These are phyloP conservation scores for Drosophila differens DNA, from an alignment of 2,888 invertebrate species.

Conservation along the genomic window DNA sequence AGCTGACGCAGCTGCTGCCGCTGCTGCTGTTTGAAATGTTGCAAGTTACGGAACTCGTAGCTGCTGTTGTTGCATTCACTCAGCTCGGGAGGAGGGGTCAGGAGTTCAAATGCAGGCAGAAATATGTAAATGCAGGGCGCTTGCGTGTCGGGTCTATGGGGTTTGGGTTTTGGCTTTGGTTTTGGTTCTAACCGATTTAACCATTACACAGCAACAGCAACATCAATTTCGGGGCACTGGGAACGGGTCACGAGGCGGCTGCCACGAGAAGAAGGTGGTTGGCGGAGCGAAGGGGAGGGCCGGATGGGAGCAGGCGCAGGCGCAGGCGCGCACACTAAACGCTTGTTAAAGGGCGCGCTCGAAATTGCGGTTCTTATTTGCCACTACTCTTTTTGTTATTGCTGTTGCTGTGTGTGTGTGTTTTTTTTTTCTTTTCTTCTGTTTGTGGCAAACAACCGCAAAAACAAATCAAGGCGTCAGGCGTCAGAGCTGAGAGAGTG, in stretches of 20 bases:
- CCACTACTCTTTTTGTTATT: constrained; percentile 16
- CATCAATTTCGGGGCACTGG: constrained; percentile 69
- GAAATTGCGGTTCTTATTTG: constrained; percentile 56
- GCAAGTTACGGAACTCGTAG: constrained; percentile 14
- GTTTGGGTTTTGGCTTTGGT: constrained; percentile 3
- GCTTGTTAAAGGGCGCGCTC: constrained; percentile 80
- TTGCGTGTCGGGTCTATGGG: constrained; percentile 69
- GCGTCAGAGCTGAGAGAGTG: constrained; percentile 15
- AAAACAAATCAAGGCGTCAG: constrained; percentile 71
- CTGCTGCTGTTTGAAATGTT: constrained; percentile 16
- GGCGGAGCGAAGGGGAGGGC: not conserved
- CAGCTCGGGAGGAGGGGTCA: constrained; percentile 36
- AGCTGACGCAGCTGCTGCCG: constrained; percentile 24
- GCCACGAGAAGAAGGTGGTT: not conserved
- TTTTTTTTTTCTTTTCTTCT: constrained; percentile 22
- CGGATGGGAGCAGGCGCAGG: constrained; percentile 13
- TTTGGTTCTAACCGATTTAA: constrained; percentile 74
- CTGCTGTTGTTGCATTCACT: constrained; percentile 40
- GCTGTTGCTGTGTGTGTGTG: constrained; percentile 33
- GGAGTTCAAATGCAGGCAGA: constrained; percentile 77
- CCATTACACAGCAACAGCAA: constrained; percentile 62
- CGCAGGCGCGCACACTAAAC: constrained; percentile 64
- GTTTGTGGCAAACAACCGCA: constrained; percentile 66
- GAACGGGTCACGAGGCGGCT: constrained; percentile 71
- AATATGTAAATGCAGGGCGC: constrained; percentile 80